phyloP scores from a whole-genome alignment of 1,140 invertebrate genomes.

The Drosophila tropicalis region DNA sequence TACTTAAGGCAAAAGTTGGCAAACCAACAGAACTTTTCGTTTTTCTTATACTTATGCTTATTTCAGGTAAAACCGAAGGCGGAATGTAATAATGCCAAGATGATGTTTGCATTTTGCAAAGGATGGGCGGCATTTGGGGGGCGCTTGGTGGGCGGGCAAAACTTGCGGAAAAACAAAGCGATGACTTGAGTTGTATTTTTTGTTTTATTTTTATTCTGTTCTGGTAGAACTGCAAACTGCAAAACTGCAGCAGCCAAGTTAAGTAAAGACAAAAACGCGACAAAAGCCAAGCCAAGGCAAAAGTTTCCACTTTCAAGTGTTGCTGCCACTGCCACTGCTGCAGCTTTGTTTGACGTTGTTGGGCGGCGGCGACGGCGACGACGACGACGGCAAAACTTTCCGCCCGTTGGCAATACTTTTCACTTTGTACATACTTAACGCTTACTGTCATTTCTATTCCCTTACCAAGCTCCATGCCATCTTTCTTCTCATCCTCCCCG shows the following conservation, averaged over 20 bases:
- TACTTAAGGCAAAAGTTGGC: constrained; percentile 13
- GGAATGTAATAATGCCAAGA: constrained; percentile 47
- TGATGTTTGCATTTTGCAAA: constrained; percentile 45
- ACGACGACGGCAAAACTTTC: constrained; percentile 47
- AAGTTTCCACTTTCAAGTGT: constrained; percentile 70
- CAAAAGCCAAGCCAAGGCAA: constrained; percentile 71
- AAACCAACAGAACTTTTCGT: constrained; percentile 5
- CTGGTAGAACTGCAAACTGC: constrained; percentile 63
- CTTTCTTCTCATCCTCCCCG: too few relatives aligned
- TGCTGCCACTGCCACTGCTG: constrained; percentile 4
- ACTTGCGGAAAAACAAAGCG: background rate
- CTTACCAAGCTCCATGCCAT: too few relatives aligned
- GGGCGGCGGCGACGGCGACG: background rate
- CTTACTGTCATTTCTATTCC: constrained; percentile 67
- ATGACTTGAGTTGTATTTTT: constrained; percentile 16
- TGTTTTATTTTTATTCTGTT: background rate
- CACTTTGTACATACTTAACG: constrained; percentile 75
- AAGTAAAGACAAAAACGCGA: constrained; percentile 69
- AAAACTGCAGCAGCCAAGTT: constrained; percentile 56
- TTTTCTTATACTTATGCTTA: constrained; percentile 1
- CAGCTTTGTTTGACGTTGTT: constrained; percentile 62
- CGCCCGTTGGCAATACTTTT: constrained; percentile 74
- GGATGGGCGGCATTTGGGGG: background rate
- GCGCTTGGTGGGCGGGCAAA: background rate
- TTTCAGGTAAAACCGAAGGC: constrained; percentile 13